Conservation (phyloP, 2,113 vertebrate species). For the Hyaena hyaena region DNA sequence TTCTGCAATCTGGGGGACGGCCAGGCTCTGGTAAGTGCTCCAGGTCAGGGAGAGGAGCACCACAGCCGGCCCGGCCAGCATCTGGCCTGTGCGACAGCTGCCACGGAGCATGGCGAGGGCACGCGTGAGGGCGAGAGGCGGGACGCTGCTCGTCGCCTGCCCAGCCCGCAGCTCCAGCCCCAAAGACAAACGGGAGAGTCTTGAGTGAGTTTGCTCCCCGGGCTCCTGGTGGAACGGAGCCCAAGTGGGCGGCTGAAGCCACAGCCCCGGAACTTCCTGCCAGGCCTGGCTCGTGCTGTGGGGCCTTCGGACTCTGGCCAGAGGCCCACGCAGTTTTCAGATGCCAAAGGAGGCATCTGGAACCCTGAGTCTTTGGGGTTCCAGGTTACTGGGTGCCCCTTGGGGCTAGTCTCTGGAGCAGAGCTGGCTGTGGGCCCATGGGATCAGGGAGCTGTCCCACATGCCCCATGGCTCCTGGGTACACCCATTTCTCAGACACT, state of each 20-base stretch:
- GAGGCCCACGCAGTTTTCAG: background rate
- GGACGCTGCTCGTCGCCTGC: fast-evolving
- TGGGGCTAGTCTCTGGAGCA: fast-evolving
- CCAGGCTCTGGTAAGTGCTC: background rate
- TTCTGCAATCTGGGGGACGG: background rate
- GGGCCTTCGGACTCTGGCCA: background rate
- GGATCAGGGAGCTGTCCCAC: no score
- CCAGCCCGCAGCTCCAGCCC: background rate
- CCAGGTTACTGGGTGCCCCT: background rate
- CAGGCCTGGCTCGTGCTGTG: background rate
- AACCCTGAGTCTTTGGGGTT: background rate
- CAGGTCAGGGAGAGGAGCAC: background rate
- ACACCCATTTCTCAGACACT: background rate
- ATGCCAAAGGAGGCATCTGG: background rate
- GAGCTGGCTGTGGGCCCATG: background rate
- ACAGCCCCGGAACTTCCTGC: background rate
- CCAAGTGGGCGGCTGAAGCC: background rate
- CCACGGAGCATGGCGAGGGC: fast-evolving
- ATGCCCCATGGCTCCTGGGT: background rate
- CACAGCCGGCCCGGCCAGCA: fast-evolving
- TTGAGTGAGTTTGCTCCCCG: background rate
- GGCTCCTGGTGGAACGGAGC: background rate
- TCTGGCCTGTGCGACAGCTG: fast-evolving
- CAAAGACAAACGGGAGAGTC: background rate
- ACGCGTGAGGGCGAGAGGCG: fast-evolving